Conservation (phyloP, 2,113 vertebrate species). For the Thunnus maccoyii region DNA sequence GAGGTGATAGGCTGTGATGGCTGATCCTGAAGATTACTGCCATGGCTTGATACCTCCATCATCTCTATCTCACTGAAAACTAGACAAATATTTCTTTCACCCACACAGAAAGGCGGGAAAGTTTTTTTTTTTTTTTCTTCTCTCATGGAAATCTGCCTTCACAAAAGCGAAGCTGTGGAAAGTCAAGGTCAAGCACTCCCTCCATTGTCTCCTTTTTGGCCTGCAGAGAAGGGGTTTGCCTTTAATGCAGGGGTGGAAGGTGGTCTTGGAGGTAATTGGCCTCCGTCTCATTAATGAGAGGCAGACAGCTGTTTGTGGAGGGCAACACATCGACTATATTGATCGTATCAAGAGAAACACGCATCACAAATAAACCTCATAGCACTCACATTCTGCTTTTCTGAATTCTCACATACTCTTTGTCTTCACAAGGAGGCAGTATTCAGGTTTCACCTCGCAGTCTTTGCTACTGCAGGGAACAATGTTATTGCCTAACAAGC, state of each 20-base stretch:
- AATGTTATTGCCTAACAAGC: slow-evolving; percentile 57
- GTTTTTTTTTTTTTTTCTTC: not conserved
- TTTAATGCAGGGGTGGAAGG: slow-evolving; percentile 53
- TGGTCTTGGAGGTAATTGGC: slow-evolving; percentile 55
- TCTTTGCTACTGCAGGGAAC: slow-evolving; percentile 30
- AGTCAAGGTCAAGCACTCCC: slow-evolving; percentile 57
- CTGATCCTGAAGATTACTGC: slow-evolving; percentile 44
- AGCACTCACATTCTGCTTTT: slow-evolving; percentile 28
- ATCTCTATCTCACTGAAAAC: slow-evolving; percentile 56
- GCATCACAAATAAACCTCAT: slow-evolving; percentile 48
- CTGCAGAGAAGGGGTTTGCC: slow-evolving; percentile 47
- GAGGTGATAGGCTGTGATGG: slow-evolving; percentile 34
- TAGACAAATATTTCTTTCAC: slow-evolving; percentile 22
- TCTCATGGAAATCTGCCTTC: not conserved
- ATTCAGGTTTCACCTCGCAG: slow-evolving; percentile 13
- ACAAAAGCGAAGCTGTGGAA: slow-evolving; percentile 11
- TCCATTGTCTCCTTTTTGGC: slow-evolving; percentile 36
- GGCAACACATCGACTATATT: slow-evolving; percentile 63
- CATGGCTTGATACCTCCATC: slow-evolving; percentile 47
- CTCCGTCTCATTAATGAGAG: slow-evolving; percentile 69
- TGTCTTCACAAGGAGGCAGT: slow-evolving; percentile 11
- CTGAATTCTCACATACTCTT: slow-evolving; percentile 6
- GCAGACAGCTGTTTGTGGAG: slow-evolving; percentile 59
- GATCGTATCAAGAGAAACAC: slow-evolving; percentile 55
- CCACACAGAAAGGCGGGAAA: slow-evolving; percentile 7